Base-by-base conservation (phyloP, 2,797 vertebrate genomes). In the Cephalopachus bancanus region DNA sequence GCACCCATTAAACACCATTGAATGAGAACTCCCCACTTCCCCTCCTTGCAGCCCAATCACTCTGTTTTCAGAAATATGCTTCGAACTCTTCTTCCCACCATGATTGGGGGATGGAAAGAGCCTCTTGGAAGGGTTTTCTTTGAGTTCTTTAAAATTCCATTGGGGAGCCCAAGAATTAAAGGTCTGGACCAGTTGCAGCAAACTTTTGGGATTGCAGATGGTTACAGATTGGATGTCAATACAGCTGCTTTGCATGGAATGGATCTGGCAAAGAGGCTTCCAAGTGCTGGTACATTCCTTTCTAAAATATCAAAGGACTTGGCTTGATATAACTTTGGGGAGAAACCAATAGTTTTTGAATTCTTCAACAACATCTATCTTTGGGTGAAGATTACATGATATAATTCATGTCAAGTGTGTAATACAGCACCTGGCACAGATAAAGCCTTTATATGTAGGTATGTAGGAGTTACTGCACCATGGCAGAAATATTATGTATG, bases 201-300 rank as follows among this genome's bases (percentile, higher is more conserved):
- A 83, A 80, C 79, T 94, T 89, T 95, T 57, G 80, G 76, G 55
- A 69, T 67, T 90, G 64, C 69, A 55, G 81, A 83, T 84, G 12
- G 57, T 86, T 96, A 65, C 44, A 79, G 89, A 97, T 93, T 75
- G 49, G 44, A 44, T 95, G 55, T 96, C 69, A 93, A 2, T 72
- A 80, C 51, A 91, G 79, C 89, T 95, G 69, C 83, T 96, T 86
- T 93, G 62, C 85, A 83, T 71, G 91, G 74, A 69, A 14, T 88
- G 55, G 67, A n/a, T 93, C 89, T 88, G 87, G 59, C 92, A 89
- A 79, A 91, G 94, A 88, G 79, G 72, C 62, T 97, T 88, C 81
- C 72, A 93, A 89, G 75, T 30, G 80, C 89, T 95, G 67, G 72
- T 94, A n/a, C 44, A 16, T 95, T 93, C 72, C 65, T 93, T 89